These are phyloP conservation scores for Kryptolebias marmoratus DNA, from an alignment of 2,113 vertebrate species.

Conservation along the genomic window DNA sequence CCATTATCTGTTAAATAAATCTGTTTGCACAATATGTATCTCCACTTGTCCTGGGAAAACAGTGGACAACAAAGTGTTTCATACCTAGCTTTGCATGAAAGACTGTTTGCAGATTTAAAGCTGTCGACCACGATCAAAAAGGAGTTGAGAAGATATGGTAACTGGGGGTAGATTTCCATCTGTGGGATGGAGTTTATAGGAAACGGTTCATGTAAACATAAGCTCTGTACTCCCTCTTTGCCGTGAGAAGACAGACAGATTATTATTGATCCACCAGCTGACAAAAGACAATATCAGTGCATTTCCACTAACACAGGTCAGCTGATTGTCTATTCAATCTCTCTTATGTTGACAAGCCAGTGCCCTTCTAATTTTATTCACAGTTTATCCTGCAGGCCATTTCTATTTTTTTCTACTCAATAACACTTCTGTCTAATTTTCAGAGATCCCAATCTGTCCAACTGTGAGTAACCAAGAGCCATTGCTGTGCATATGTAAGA, in stretches of 20 bases:
- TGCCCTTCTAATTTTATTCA: constrained; percentile 21
- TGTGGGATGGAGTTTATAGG: constrained; percentile 8
- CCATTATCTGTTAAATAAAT: too few species aligned
- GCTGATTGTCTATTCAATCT: constrained; percentile 1
- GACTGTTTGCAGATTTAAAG: neutral
- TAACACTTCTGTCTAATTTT: constrained; percentile 3
- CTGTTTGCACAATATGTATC: neutral
- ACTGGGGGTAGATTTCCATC: constrained; percentile 12
- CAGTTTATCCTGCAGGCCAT: constrained; percentile 7
- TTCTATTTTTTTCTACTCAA: constrained; percentile 10
- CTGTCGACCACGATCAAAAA: too few species aligned
- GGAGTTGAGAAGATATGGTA: neutral
- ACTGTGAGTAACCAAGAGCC: constrained; percentile 1
- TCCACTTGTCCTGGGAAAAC: neutral
- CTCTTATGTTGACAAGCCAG: neutral
- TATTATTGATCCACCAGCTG: constrained; percentile 13
- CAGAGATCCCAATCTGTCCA: neutral
- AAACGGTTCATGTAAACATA: constrained; percentile 11
- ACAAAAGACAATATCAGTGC: constrained; percentile 10
- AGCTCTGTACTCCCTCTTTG: neutral
- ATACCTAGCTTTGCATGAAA: neutral
- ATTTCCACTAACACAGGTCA: constrained; percentile 16
- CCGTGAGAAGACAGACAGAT: constrained; percentile 8
- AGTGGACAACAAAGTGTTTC: neutral
- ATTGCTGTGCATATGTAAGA: constrained; percentile 40